Base-by-base conservation (phyloP, 2,113 vertebrate genomes). In the Syngnathus floridae region DNA sequence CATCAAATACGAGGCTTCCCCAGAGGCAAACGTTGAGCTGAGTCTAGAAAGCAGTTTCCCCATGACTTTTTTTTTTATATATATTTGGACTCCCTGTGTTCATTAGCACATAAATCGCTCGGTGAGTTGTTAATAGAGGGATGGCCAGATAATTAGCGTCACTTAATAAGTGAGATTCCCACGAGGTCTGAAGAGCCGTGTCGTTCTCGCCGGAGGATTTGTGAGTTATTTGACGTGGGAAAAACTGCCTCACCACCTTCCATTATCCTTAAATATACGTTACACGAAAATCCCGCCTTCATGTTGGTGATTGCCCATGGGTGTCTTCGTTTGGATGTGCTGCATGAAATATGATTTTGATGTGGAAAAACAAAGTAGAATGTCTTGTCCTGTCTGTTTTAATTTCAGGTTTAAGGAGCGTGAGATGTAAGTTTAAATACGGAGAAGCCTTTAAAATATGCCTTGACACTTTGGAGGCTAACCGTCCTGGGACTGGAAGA, bases 1-100 rank as follows among this genome's bases (percentile, higher is more conserved):
- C 78, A 73, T 86, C 84, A 90, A 90, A 91, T 76, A 88, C 48
- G 6, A 69, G 72, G 64, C 61, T 66, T 65, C 73, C 73, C 66
- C 48, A 62, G 78, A 81, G 67, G 67, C 64, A 57, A 75, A 74
- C 57, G 57, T 65, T 11, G 21, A 61, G 76, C 70, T 54, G 64
- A 71, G 36, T 52, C 48, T 31, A 19, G 58, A 69, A 55, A 73
- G 64, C 66, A 67, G 19, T 21, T 40, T 60, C 57, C 26, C 36
- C 37, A 43, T 36, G 5, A 43, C 62, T n/a, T 36, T 11, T 31
- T 11, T 66, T 67, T n/a, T n/a, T n/a, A n/a, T 62, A 66, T 71
- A 78, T 69, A 49, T 63, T 66, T 72, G 62, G 16, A 37, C 59
- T 72, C 55, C 62, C 61, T 31, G 74, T 79, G 59, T 78, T 76